Conservation (phyloP, 2,888 invertebrate species). For the Chaetogeoica ovagalla region DNA sequence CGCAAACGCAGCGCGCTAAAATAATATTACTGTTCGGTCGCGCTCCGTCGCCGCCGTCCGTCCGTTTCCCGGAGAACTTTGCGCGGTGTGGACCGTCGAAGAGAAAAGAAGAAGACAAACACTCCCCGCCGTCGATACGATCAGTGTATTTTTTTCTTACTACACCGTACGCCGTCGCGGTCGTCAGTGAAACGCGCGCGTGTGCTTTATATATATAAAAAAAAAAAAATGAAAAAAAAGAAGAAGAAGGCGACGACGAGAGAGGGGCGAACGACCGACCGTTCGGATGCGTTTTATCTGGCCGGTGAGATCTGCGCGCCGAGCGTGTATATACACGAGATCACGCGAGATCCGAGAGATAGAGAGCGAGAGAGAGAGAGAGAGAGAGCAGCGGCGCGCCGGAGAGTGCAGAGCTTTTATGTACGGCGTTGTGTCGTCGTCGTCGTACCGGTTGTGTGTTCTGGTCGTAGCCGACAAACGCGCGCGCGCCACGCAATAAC, state of each 20-base stretch:
- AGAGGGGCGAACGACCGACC: conserved; percentile 48
- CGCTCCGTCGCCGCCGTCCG: too few species aligned
- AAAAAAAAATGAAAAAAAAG: too few species aligned
- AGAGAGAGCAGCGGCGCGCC: neutral
- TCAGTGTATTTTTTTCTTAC: neutral
- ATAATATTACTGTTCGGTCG: too few species aligned
- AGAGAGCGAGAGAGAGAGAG: conserved; percentile 32
- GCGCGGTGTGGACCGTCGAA: too few species aligned
- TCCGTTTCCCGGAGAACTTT: too few species aligned
- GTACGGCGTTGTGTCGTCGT: too few species aligned
- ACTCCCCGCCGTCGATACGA: neutral
- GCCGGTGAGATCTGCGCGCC: conserved; percentile 22
- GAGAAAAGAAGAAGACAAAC: neutral
- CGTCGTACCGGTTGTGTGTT: conserved; percentile 25
- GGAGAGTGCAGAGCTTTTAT: conserved; percentile 28
- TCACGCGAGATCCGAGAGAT: conserved; percentile 46
- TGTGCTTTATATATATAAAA: too few species aligned
- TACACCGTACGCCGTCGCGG: too few species aligned
- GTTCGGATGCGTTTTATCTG: conserved; percentile 47
- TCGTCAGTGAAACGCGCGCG: too few species aligned
- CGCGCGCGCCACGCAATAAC: neutral
- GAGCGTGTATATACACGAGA: conserved; percentile 23
- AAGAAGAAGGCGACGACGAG: neutral
- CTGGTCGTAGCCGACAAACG: conserved; percentile 35
- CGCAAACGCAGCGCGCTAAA: neutral